phyloP scores from a whole-genome alignment of 1,140 invertebrate genomes.

The Musca domestica region DNA sequence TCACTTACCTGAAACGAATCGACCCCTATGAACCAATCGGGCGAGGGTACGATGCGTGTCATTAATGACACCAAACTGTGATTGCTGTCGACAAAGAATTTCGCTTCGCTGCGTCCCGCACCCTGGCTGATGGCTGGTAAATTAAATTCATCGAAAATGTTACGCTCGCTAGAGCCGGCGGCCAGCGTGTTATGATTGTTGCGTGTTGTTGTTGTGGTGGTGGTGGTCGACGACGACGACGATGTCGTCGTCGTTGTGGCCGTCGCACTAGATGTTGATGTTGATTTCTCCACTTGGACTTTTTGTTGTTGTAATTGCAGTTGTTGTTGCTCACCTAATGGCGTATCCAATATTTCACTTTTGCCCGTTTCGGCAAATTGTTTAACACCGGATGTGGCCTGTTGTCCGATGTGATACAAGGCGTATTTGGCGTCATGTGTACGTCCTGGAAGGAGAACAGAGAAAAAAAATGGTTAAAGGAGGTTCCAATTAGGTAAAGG shows the following conservation, averaged over 20 bases:
- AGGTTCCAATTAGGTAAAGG: neutral
- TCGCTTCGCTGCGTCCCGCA: constrained; percentile 73
- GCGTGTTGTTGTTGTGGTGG: constrained; percentile 24
- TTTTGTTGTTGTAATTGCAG: constrained; percentile 33
- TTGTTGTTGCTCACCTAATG: constrained; percentile 55
- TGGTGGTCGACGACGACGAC: neutral
- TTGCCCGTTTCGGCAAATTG: constrained; percentile 81
- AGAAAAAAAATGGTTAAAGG: neutral
- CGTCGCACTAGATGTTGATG: constrained; percentile 23
- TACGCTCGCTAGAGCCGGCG: constrained; percentile 37
- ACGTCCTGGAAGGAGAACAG: constrained; percentile 62
- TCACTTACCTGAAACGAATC: constrained; percentile 70
- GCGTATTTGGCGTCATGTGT: constrained; percentile 79
- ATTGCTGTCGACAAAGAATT: constrained; percentile 88
- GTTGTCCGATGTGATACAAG: constrained; percentile 75
- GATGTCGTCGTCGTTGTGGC: neutral
- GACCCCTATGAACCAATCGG: constrained; percentile 98
- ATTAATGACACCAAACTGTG: constrained; percentile 87
- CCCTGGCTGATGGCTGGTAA: constrained; percentile 74
- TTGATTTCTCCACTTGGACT: neutral
- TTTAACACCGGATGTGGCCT: constrained; percentile 71
- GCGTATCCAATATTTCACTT: constrained; percentile 67
- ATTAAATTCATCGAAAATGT: constrained; percentile 77
- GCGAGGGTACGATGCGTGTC: constrained; percentile 86
- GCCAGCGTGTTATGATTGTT: constrained; percentile 14